phyloP scores from a whole-genome alignment of 1,140 invertebrate species.

The Meloidogyne hapla region DNA sequence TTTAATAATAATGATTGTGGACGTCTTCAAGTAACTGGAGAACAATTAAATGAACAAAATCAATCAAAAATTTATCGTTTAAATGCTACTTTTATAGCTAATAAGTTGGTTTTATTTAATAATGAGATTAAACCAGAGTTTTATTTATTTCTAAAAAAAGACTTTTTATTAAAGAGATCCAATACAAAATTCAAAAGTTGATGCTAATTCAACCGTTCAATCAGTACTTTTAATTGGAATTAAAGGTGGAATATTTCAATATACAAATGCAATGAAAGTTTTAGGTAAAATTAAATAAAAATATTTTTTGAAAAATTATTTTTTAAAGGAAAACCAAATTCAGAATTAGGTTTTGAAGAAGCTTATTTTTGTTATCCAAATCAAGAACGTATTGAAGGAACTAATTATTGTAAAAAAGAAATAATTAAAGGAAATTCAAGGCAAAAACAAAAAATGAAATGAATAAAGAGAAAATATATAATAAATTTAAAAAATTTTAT shows the following conservation, averaged over 20 bases:
- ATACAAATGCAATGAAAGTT: conserved; percentile 54
- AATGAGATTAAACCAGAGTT: neutral
- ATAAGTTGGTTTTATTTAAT: conserved; percentile 41
- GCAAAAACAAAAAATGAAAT: neutral
- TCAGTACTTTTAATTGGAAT: conserved; percentile 61
- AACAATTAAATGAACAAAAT: conserved; percentile 44
- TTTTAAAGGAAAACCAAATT: conserved; percentile 51
- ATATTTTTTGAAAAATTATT: neutral
- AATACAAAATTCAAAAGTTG: conserved; percentile 58
- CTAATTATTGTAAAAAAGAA: conserved; percentile 4
- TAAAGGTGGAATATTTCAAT: conserved; percentile 62
- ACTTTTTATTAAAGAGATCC: conserved; percentile 61
- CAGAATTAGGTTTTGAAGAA: conserved; percentile 57
- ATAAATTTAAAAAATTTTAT: neutral
- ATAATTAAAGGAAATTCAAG: too few relatives aligned
- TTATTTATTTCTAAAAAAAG: conserved; percentile 18
- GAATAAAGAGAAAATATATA: neutral
- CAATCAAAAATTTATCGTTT: conserved; percentile 52
- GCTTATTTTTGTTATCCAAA: conserved; percentile 64
- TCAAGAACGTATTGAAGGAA: conserved; percentile 30
- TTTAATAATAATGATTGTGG: conserved; percentile 50
- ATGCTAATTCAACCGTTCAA: conserved; percentile 61
- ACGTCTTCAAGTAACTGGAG: conserved; percentile 63
- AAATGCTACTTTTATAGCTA: conserved; percentile 61
- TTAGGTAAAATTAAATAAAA: conserved; percentile 22